A percentile compares a stretch with the other conserved stretches of the same genome.
Conservation (phyloP, 1,140 invertebrate species). For the Cardiocondyla obscurior region DNA sequence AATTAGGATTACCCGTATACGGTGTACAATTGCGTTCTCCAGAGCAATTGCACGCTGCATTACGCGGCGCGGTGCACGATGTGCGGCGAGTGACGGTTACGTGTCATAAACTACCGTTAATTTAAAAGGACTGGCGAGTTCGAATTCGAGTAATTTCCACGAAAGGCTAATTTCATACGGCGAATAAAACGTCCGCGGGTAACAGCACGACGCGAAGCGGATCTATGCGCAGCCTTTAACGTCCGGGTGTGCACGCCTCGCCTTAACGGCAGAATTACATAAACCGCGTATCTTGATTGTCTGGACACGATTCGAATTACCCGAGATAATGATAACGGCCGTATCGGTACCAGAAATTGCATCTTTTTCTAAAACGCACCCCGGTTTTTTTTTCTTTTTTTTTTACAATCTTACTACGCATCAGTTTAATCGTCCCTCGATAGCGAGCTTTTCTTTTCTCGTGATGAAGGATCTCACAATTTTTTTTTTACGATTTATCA, state of each 20-base stretch:
- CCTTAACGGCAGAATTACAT: slow-evolving; percentile 17
- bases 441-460: background rate
- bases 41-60: slow-evolving; percentile 21
- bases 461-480: background rate
- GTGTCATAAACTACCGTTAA: slow-evolving; percentile 49
- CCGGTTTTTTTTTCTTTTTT: no score
- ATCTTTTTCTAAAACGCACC: background rate
- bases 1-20: slow-evolving; percentile 39
- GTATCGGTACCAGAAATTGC: slow-evolving; percentile 31
- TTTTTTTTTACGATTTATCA: background rate
- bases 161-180: slow-evolving; percentile 39
- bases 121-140: slow-evolving; percentile 37
- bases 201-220: slow-evolving; percentile 13
- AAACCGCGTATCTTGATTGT: slow-evolving; percentile 47
- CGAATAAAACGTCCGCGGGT: background rate
- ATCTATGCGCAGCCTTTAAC: slow-evolving; percentile 2
- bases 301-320: slow-evolving; percentile 35
- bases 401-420: background rate
- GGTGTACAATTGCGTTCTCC: slow-evolving; percentile 12
- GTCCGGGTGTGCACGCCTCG: background rate
- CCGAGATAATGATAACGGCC: slow-evolving; percentile 35
- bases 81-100: background rate
- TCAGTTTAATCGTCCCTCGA: background rate
- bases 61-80: background rate
- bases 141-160: slow-evolving; percentile 24